Evolutionary conservation across 2,797 vertebrate species (phyloP).

Genomic region (Chromobotia macracanthus): DNA sequence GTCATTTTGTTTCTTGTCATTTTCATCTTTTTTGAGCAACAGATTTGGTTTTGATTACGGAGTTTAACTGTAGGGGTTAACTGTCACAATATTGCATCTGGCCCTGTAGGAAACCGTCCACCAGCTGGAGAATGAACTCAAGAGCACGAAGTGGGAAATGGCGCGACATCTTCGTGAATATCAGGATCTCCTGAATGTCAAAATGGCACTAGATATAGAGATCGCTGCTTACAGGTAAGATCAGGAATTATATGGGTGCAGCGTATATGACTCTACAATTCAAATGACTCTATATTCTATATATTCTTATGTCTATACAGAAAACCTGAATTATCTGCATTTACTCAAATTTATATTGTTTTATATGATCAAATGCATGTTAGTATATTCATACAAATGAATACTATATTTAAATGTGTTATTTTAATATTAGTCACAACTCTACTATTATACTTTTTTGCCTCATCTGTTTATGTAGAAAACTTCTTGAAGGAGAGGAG

Average conservation of each 20-base stretch:
- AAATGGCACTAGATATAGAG: constrained; percentile 98
- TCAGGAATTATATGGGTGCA: not conserved
- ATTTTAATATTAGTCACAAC: too few relatives aligned
- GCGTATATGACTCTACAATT: not conserved
- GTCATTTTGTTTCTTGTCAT: too few relatives aligned
- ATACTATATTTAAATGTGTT: too few relatives aligned
- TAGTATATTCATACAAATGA: too few relatives aligned
- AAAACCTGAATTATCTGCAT: not conserved
- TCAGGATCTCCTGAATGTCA: constrained; percentile 98
- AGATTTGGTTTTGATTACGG: too few relatives aligned
- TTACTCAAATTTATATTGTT: not conserved
- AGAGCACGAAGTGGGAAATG: constrained; percentile 99
- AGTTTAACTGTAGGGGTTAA: too few relatives aligned
- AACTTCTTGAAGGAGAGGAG: constrained; percentile 97
- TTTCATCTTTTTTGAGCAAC: not conserved
- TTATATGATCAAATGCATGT: too few relatives aligned
- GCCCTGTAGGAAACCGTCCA: constrained; percentile 89
- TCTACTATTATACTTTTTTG: not conserved
- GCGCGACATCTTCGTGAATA: constrained; percentile 96
- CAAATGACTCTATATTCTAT: not conserved
- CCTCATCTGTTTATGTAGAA: constrained; percentile 75
- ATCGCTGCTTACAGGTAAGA: constrained; percentile 96
- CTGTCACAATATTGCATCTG: constrained; percentile 44
- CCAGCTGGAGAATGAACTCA: constrained; percentile 96
- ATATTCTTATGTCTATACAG: too few relatives aligned